Evolutionary conservation across 2,888 invertebrate genomes (phyloP).

Genomic region (Lottia gigantea): DNA sequence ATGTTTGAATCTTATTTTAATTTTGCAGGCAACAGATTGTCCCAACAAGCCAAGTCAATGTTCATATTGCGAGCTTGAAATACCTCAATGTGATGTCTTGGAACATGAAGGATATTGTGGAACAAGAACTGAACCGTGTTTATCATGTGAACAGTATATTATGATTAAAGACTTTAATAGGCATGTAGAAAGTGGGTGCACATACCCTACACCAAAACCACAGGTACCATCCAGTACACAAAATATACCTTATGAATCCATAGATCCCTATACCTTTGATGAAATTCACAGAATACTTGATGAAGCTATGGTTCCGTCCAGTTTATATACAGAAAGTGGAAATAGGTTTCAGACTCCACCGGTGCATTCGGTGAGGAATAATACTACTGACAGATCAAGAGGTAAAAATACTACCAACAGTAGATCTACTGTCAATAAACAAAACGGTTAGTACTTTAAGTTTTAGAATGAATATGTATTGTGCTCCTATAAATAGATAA

Average conservation of each 20-base stretch:
- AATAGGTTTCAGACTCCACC: not conserved
- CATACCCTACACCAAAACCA: constrained; percentile 40
- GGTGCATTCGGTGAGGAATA: constrained; percentile 4
- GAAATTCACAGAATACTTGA: constrained; percentile 33
- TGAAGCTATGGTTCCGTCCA: constrained; percentile 13
- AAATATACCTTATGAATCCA: constrained; percentile 2
- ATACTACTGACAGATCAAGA: constrained; percentile 11
- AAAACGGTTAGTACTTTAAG: constrained; percentile 32
- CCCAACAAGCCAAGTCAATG: constrained; percentile 74
- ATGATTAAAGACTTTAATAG: constrained; percentile 79
- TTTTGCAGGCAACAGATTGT: constrained; percentile 72
- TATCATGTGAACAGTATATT: constrained; percentile 77
- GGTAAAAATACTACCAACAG: constrained; percentile 31
- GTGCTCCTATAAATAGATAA: too few relatives aligned
- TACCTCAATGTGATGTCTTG: constrained; percentile 74
- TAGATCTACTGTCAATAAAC: constrained; percentile 41
- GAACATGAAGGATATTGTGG: constrained; percentile 80
- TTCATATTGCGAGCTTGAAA: constrained; percentile 77
- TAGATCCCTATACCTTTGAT: constrained; percentile 34
- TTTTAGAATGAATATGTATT: too few relatives aligned
- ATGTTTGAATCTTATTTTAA: not conserved
- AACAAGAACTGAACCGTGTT: constrained; percentile 77
- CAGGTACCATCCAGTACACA: not conserved
- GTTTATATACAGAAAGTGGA: not conserved
- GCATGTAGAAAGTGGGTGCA: constrained; percentile 72